A percentile compares a stretch with the other conserved stretches of the same genome.
phyloP scores from a whole-genome alignment of 2,113 vertebrate genomes.

The Pygoscelis adeliae region DNA sequence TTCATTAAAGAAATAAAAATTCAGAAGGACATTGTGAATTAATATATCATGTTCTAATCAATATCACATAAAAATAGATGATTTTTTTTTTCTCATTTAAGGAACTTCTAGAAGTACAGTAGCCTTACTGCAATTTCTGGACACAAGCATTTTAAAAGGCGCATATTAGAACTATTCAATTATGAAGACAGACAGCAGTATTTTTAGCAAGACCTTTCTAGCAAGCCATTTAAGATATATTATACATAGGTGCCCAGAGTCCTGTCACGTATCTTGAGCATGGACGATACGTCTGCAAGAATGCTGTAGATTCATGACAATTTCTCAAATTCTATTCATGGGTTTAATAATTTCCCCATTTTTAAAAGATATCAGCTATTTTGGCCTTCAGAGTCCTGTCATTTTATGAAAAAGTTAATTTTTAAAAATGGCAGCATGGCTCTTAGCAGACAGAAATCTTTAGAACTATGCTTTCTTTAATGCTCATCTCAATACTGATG shows the following conservation, averaged over 20 bases:
- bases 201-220: constrained; percentile 44
- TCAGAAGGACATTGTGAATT: background rate
- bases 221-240: constrained; percentile 40
- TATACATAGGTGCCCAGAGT: background rate
- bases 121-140: background rate
- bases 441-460: background rate
- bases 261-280: constrained; percentile 31
- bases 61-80: background rate
- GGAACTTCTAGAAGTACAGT: background rate
- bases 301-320: constrained; percentile 1
- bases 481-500: background rate
- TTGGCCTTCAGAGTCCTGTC: background rate
- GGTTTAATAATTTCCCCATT: constrained; percentile 25
- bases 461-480: background rate
- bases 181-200: constrained; percentile 27
- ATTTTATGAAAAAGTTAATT: background rate
- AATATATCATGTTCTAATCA: background rate
- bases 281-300: background rate
- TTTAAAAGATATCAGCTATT: constrained; percentile 10
- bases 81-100: background rate
- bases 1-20: background rate
- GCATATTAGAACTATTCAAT: constrained; percentile 15
- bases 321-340: constrained; percentile 25
- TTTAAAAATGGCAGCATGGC: background rate
- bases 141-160: constrained; percentile 3